Conservation (phyloP, 2,888 invertebrate genomes). For the Philonicus albiceps region DNA sequence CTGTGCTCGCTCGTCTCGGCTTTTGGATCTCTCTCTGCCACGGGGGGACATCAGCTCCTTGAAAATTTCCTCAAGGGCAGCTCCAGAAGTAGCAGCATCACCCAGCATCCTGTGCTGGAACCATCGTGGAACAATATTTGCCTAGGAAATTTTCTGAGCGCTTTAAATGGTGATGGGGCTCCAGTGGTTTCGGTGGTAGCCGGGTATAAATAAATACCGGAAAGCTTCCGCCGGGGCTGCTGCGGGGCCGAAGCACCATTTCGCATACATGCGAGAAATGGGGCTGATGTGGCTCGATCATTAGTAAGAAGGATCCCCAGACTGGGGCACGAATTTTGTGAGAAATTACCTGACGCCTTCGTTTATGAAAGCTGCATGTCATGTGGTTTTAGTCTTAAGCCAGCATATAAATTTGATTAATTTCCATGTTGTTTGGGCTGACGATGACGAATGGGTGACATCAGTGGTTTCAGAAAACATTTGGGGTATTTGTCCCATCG, state of each 20-base stretch:
- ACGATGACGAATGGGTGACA: constrained; percentile 49
- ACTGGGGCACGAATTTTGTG: constrained; percentile 39
- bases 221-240: neutral
- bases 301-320: constrained; percentile 36
- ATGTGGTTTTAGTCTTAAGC: constrained; percentile 48
- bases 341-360: constrained; percentile 48
- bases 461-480: constrained; percentile 43
- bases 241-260: neutral
- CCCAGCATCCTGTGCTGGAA: neutral
- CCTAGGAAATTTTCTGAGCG: constrained; percentile 39
- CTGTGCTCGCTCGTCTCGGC: neutral
- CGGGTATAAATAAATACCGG: constrained; percentile 38
- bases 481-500: constrained; percentile 39
- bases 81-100: neutral
- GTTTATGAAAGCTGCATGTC: constrained; percentile 47
- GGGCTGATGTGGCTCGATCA: constrained; percentile 26
- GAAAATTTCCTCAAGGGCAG: constrained; percentile 18
- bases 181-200: constrained; percentile 26
- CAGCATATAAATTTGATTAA: constrained; percentile 48
- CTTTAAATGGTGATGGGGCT: constrained; percentile 30
- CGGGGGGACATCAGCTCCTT: neutral
- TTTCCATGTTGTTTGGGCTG: constrained; percentile 46
- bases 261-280: neutral
- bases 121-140: constrained; percentile 40
- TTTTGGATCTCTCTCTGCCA: neutral